Conservation (phyloP, 2,888 invertebrate species). For the Chymomyza caudatula region DNA sequence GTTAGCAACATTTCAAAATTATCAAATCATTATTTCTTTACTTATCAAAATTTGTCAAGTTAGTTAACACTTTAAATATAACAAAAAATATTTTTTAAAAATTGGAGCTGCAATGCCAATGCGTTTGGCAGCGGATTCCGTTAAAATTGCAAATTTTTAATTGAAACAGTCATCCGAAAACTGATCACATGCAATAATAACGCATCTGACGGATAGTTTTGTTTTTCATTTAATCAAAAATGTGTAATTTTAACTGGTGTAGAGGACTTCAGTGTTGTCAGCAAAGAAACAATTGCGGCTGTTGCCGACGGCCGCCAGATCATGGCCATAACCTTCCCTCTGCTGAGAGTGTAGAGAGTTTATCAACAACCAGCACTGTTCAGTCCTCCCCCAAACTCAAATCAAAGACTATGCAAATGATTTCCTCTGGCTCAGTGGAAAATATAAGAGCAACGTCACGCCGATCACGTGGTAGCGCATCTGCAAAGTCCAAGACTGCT, state of each 20-base stretch:
- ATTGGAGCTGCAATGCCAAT: too few species aligned
- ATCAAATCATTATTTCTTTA: background rate
- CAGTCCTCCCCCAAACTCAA: too few species aligned
- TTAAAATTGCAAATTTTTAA: slow-evolving; percentile 57
- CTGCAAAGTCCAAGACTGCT: too few species aligned
- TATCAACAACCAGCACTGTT: background rate
- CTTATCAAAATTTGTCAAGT: background rate
- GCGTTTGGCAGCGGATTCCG: slow-evolving; percentile 14
- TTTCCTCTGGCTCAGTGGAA: too few species aligned
- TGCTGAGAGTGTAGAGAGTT: background rate
- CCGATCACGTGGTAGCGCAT: too few species aligned
- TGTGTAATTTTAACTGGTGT: slow-evolving; percentile 52
- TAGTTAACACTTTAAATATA: background rate
- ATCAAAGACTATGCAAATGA: too few species aligned
- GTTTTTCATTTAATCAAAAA: slow-evolving; percentile 38
- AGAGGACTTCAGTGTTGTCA: background rate
- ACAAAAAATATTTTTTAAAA: too few species aligned
- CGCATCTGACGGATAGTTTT: background rate
- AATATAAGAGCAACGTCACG: too few species aligned
- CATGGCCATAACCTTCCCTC: background rate
- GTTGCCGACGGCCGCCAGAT: background rate
- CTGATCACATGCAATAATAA: background rate
- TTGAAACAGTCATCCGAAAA: slow-evolving; percentile 26
- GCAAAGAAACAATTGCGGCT: background rate
- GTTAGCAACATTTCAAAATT: background rate